These are phyloP conservation scores for Eulemur albifrons DNA, from an alignment of 2,797 vertebrate genomes.

Conservation along the genomic window DNA sequence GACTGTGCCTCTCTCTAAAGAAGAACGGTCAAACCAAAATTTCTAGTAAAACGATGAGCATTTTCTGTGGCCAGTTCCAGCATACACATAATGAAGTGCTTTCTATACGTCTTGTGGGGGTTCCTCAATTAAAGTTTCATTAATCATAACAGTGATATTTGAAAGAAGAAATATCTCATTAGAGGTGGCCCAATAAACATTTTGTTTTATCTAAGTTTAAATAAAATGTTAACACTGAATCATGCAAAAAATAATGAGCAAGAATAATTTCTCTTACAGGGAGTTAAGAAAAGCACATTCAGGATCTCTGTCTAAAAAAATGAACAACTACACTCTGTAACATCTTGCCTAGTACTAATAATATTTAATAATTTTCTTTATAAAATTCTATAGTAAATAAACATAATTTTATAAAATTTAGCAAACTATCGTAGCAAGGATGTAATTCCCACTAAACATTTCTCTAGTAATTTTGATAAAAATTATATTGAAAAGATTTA, in stretches of 20 bases:
- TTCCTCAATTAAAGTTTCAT: background rate
- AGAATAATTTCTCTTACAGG: background rate
- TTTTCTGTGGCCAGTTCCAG: background rate
- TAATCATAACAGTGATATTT: background rate
- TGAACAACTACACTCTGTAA: background rate
- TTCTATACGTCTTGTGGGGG: background rate
- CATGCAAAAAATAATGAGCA: background rate
- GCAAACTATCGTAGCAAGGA: background rate
- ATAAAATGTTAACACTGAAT: slow-evolving; percentile 31
- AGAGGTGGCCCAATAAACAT: background rate
- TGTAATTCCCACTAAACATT: background rate
- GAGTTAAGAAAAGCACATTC: background rate
- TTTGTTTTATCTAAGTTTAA: background rate
- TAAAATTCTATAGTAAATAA: background rate
- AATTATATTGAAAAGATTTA: background rate
- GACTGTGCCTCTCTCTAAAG: background rate
- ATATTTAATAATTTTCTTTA: background rate
- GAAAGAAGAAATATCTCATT: background rate
- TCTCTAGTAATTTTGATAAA: background rate
- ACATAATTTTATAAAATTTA: background rate
- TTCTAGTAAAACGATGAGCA: background rate
- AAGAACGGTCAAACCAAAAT: background rate
- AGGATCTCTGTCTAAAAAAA: background rate
- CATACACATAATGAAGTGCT: background rate
- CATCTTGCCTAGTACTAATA: background rate